phyloP scores from a whole-genome alignment of 92 coral and sea anemone genomes.

The Pocillopora meandrina region DNA sequence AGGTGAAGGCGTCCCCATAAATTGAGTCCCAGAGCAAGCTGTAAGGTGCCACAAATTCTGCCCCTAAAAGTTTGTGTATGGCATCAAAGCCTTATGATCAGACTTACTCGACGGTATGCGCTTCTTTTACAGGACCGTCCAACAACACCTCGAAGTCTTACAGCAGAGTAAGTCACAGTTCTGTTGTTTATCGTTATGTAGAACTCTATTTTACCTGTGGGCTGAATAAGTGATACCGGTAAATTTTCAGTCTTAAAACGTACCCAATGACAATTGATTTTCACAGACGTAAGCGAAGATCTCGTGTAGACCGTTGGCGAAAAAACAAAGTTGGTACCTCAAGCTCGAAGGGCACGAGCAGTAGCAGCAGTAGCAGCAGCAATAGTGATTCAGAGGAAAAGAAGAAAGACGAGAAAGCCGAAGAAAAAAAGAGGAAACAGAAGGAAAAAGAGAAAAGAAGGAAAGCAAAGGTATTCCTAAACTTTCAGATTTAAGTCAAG shows the following conservation, averaged over 20 bases:
- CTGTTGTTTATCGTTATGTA: not conserved
- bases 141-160: conserved; percentile 31
- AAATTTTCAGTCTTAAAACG: not conserved
- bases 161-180: conserved; percentile 31
- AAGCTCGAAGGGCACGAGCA: conserved; percentile 34
- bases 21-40: too few species aligned
- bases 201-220: too few species aligned
- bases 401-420: conserved; percentile 36
- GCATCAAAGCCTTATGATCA: too few species aligned
- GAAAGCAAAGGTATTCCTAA: conserved; percentile 7
- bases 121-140: not conserved
- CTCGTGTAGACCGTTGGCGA: conserved; percentile 82
- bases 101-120: not conserved
- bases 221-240: too few species aligned
- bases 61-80: too few species aligned
- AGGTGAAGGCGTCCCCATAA: too few species aligned
- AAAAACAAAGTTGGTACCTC: conserved; percentile 81
- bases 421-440: conserved; percentile 37
- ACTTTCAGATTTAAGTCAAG: not conserved
- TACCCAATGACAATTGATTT: not conserved
- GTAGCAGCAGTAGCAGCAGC: conserved; percentile 39
- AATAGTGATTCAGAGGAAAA: conserved; percentile 29
- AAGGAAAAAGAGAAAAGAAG: conserved; percentile 33
- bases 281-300: conserved; percentile 58
- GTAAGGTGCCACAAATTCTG: too few species aligned